Evolutionary conservation across 2,888 invertebrate species (phyloP), one percentile per base, ranked within the genome.

Genomic region (Apotomis capreana): DNA sequence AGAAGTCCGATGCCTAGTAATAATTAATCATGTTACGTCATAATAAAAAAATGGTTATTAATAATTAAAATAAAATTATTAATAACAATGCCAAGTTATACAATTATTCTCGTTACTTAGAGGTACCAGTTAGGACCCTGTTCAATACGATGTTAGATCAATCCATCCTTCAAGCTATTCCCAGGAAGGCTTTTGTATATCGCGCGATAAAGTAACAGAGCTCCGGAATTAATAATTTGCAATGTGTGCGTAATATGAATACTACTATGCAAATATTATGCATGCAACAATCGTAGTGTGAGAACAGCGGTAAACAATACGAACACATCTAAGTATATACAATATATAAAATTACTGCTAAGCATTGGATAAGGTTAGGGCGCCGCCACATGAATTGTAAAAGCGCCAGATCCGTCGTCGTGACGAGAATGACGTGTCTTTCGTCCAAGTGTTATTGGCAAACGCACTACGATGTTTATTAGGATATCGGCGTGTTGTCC

Each of bases 311-410:
- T 62, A 62, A 71, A 68, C 71, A 68, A 62, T 71, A 58, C 57
- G 40, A 9, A 10, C 61, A 57, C 65, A 70, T 65, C 40, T 40
- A 40, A 60, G 59, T 58, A 70, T 37, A 13, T 69, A 51, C 36
- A 44, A n/a, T 5, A 69, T 62, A 57, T 62, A 13, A 15, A 62
- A 63, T 49, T 44, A 54, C 52, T 63, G 58, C 68, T 68, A 72
- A 58, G 46, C 52, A 13, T 68, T 72, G 58, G 68, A 68, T 72
- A 72, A 68, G 58, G 72, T 72, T 68, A 72, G 71, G 71, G 52
- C 37, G 62, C 57, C 58, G 68, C 5, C 36, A 52, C 58, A 68
- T 62, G 62, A 68, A 40, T 46, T 61, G 37, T 36, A 26, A 13
- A 13, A 68, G 58, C 67, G 49, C 61, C n/a, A 44, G 67, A 37